Evolutionary conservation across 2,113 vertebrate genomes (phyloP).

Genomic region (Albula goreensis): DNA sequence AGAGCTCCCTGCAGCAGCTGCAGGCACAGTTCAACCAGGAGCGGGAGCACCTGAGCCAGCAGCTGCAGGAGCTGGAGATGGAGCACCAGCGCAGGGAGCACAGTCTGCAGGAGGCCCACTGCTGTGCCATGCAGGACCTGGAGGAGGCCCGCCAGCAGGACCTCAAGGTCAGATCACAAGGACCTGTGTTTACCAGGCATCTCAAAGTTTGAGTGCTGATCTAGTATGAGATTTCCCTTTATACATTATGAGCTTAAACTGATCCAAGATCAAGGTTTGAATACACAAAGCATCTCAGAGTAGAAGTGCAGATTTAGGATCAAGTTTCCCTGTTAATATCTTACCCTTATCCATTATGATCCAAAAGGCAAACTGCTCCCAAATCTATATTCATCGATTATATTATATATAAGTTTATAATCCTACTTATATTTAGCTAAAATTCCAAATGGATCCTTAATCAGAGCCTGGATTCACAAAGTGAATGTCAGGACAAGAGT

Average conservation of each 20-base stretch:
- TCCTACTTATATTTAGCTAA: no score
- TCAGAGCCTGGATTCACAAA: no score
- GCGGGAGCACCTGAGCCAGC: constrained; percentile 87
- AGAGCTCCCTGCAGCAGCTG: constrained; percentile 93
- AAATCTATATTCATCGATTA: no score
- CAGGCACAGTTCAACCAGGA: constrained; percentile 96
- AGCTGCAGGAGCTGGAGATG: constrained; percentile 90
- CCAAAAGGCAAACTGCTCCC: no score
- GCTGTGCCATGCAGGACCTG: constrained; percentile 86
- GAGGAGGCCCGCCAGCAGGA: constrained; percentile 87
- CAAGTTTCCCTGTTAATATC: no score
- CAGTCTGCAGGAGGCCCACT: constrained; percentile 88
- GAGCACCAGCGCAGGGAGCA: constrained; percentile 90
- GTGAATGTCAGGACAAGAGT: no score
- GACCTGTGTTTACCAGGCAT: no score
- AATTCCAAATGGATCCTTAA: no score
- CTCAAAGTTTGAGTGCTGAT: no score
- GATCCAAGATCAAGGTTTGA: background rate
- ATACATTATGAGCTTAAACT: background rate
- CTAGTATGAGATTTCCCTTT: background rate
- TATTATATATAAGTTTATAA: no score
- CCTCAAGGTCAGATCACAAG: constrained; percentile 57
- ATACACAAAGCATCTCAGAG: background rate
- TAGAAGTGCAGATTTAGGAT: no score
- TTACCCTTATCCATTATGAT: no score